phyloP scores from a whole-genome alignment of 2,888 invertebrate species.

The Sceliomorpha sp. region DNA sequence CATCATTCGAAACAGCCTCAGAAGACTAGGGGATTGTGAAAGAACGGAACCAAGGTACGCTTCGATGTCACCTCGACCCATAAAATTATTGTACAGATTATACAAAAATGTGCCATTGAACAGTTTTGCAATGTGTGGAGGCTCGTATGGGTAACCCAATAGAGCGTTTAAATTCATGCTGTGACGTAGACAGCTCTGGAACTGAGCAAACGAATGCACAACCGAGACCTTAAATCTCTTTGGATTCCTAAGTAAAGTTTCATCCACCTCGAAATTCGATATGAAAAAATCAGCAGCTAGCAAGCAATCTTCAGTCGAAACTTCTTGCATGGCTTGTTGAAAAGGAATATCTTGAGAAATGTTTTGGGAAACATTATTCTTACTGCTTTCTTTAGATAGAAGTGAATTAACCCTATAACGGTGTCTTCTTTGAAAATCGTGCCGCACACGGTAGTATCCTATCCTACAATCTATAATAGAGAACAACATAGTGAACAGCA shows the following conservation, averaged over 20 bases:
- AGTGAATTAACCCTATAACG: constrained; percentile 68
- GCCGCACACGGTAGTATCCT: constrained; percentile 82
- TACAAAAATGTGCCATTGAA: constrained; percentile 90
- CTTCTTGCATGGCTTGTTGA: constrained; percentile 81
- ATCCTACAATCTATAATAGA: constrained; percentile 83
- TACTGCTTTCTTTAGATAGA: constrained; percentile 1
- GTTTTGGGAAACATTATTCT: neutral
- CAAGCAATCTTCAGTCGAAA: constrained; percentile 83
- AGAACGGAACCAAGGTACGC: constrained; percentile 81
- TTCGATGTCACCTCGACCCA: constrained; percentile 82
- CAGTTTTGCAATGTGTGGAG: constrained; percentile 83
- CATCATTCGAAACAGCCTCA: constrained; percentile 66
- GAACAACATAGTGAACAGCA: constrained; percentile 83
- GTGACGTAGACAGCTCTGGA: constrained; percentile 84
- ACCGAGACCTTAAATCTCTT: constrained; percentile 83
- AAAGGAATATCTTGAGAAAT: constrained; percentile 68
- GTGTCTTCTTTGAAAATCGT: constrained; percentile 81
- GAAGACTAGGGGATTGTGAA: constrained; percentile 71
- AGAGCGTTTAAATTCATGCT: constrained; percentile 85
- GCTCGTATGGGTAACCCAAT: constrained; percentile 83
- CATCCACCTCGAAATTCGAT: constrained; percentile 83
- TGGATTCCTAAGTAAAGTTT: constrained; percentile 81
- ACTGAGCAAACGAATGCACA: constrained; percentile 85
- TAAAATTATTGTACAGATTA: constrained; percentile 85
- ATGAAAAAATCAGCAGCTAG: constrained; percentile 83